phyloP scores from a whole-genome alignment of 2,113 vertebrate genomes.

The Myocastor coypus region DNA sequence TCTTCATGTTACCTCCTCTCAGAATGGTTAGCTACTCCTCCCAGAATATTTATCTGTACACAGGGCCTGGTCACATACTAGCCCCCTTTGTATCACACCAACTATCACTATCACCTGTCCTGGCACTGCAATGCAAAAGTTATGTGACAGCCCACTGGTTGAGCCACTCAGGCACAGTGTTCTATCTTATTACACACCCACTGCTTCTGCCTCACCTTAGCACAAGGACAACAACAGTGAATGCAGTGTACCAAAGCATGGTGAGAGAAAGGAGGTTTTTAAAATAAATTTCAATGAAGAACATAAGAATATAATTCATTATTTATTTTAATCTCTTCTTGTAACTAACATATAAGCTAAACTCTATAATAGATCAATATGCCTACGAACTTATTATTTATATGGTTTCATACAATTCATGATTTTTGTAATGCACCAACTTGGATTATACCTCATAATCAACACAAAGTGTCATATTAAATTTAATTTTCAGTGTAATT shows the following conservation, averaged over 20 bases:
- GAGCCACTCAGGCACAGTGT: background rate
- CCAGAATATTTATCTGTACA: background rate
- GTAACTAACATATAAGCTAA: background rate
- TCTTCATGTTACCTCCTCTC: background rate
- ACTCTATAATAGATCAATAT: background rate
- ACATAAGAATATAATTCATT: background rate
- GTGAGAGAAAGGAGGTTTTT: background rate
- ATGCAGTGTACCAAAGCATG: background rate
- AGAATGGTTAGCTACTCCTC: background rate
- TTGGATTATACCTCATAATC: background rate
- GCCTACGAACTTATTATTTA: background rate
- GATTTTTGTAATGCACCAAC: background rate
- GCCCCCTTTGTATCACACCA: background rate
- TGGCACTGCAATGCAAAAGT: too few species aligned
- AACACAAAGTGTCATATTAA: background rate
- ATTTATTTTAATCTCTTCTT: background rate
- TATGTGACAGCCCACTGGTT: background rate
- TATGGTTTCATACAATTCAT: background rate
- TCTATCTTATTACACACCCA: background rate
- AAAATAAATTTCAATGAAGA: background rate
- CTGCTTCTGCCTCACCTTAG: background rate
- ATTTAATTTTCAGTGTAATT: constrained; percentile 19
- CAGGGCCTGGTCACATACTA: background rate
- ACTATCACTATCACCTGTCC: background rate
- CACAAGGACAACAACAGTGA: background rate